Evolutionary conservation across 1,140 invertebrate genomes (phyloP).

Genomic region (Achatina immaculata): DNA sequence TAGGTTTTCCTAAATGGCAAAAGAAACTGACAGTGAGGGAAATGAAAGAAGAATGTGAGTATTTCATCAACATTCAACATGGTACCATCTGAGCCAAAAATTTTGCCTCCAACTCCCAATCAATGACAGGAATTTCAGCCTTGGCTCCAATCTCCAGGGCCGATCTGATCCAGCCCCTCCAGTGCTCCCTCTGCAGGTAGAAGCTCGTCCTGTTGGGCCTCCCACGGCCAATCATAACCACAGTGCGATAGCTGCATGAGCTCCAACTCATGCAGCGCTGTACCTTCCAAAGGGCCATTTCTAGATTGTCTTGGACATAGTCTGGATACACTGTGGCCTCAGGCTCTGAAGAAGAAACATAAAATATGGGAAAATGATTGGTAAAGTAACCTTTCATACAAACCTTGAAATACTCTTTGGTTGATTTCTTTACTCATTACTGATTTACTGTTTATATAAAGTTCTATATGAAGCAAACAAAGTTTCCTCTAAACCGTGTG

Average conservation of each 20-base stretch:
- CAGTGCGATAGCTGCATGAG: conserved; percentile 34
- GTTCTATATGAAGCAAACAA: too few relatives aligned
- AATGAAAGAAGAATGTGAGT: too few relatives aligned
- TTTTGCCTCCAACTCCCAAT: conserved; percentile 37
- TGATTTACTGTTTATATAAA: too few relatives aligned
- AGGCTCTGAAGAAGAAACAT: conserved; percentile 14
- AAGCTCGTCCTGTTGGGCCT: conserved; percentile 33
- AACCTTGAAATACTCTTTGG: background rate
- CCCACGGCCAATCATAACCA: conserved; percentile 29
- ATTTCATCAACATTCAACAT: too few relatives aligned
- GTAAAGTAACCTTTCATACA: background rate
- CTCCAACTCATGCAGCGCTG: conserved; percentile 38
- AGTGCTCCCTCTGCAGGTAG: conserved; percentile 38
- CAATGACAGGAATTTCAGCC: conserved; percentile 33
- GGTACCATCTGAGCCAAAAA: conserved; percentile 34
- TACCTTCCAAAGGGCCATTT: conserved; percentile 39
- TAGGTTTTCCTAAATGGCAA: too few relatives aligned
- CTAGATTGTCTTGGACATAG: conserved; percentile 40
- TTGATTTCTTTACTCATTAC: too few relatives aligned
- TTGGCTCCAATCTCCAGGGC: conserved; percentile 16
- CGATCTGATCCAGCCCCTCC: conserved; percentile 38
- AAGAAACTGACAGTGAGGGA: background rate
- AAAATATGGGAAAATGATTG: background rate
- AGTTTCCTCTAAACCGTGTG: too few relatives aligned
- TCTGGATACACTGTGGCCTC: conserved; percentile 35